Evolutionary conservation across 2,113 vertebrate genomes (phyloP).

Genomic region (Mesitornis unicolor): DNA sequence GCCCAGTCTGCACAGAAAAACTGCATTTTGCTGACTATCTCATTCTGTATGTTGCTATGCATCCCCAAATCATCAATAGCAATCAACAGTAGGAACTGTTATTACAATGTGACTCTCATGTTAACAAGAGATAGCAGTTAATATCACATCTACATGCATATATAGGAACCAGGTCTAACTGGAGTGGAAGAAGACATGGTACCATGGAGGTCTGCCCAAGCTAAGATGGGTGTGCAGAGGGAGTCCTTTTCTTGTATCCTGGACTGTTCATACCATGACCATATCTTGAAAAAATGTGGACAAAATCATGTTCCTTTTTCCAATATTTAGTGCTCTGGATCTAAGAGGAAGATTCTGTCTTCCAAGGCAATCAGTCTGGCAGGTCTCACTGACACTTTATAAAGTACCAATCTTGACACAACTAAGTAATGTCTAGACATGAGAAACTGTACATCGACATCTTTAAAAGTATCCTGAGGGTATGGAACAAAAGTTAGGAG

Average conservation of each 20-base stretch:
- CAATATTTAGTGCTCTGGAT: background rate
- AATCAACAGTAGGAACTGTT: background rate
- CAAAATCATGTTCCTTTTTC: background rate
- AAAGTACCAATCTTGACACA: slow-evolving; percentile 6
- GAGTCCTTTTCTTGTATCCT: background rate
- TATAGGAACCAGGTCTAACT: background rate
- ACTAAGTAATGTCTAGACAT: slow-evolving; percentile 14
- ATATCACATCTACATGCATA: background rate
- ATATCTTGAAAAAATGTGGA: background rate
- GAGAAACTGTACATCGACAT: background rate
- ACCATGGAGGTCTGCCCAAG: background rate
- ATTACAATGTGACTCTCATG: background rate
- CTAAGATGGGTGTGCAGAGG: background rate
- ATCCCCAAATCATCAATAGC: background rate
- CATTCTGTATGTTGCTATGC: background rate
- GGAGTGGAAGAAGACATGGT: background rate
- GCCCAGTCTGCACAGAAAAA: background rate
- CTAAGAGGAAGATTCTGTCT: background rate
- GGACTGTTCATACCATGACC: background rate
- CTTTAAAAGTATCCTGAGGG: background rate
- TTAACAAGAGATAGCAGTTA: background rate
- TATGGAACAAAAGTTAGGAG: background rate
- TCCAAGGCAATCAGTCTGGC: background rate
- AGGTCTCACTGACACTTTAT: background rate
- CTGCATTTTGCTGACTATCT: background rate